Percentiles rank a stretch among this genome's conserved stretches.
Evolutionary conservation across 23 tunicate species (phyloP).

Genomic region (Diplosoma virens): DNA sequence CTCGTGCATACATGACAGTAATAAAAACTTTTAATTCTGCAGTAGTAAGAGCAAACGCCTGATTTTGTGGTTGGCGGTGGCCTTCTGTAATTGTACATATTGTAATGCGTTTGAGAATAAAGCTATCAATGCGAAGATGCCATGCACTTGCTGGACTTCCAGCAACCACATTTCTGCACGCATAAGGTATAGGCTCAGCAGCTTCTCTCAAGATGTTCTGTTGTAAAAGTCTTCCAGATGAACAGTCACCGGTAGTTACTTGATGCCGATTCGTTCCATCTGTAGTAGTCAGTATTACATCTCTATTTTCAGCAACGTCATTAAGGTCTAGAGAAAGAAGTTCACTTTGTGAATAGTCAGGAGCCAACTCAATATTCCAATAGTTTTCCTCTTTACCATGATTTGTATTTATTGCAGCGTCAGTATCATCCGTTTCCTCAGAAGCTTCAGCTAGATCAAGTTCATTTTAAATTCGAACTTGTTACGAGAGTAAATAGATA

Average conservation of each 20-base stretch:
- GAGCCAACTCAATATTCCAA: background rate
- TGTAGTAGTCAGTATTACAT: background rate
- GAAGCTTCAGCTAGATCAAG: background rate
- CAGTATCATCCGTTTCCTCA: background rate
- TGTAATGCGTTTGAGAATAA: background rate
- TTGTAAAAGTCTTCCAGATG: background rate
- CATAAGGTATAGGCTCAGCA: background rate
- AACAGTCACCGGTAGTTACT: background rate
- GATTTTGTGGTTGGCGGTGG: background rate
- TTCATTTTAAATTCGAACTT: background rate
- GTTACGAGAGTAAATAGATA: background rate
- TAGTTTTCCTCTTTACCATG: background rate
- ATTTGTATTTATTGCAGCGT: background rate
- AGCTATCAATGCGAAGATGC: background rate
- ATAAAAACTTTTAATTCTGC: background rate
- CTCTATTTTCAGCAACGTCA: background rate
- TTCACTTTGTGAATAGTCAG: background rate
- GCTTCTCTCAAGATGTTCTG: background rate
- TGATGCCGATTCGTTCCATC: background rate
- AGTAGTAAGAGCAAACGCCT: background rate
- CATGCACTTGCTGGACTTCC: background rate
- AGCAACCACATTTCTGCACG: too few species aligned
- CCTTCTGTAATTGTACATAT: background rate
- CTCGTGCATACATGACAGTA: background rate
- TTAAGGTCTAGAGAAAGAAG: background rate